Evolutionary conservation across 2,888 invertebrate species (phyloP), one percentile per base, ranked within the genome.

Genomic region (Pachliopta kotzebuea): DNA sequence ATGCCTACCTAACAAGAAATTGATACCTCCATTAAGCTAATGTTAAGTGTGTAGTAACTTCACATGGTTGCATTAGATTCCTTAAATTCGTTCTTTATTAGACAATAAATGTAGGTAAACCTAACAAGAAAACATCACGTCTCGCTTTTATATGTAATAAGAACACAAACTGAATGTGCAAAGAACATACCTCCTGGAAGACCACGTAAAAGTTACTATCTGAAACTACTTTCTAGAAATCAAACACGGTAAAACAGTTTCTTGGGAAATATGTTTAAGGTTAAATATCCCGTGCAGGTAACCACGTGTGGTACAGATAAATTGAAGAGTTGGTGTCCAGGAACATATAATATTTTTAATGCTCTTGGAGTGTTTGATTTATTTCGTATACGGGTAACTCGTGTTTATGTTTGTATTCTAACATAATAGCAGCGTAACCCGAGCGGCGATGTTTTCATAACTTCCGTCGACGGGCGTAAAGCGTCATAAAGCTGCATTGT

Each of bases 401-500:
- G 53, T 73, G 72, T 72, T 73, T 76, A 72, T 69, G 67, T 69
- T 72, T 69, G 58, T 68, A 65, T 69, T 63, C 67, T 68, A 70
- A 71, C 70, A 67, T 72, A 68, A 69, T 64, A 77, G 76, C 71
- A 74, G 70, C 69, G 78, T 75, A 81, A 82, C 73, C 71, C 66
- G 78, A 79, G 77, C 72, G 74, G 70, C 74, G 72, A 77, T 76
- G 78, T 76, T 79, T 83, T 81, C 81, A 81, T 79, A 82, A 79
- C 84, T 82, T 86, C 85, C 83, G 79, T 74, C 74, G 72, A 72
- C 69, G 69, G 59, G 67, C 70, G 79, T 79, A 78, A 81, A 78
- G 73, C 76, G 74, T 81, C 79, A 74, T 84, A 81, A 83, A 81
- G 78, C 67, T 72, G 69, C 68, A 85, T 85, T 85, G 84, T 85